These are phyloP conservation scores for Blera fallax DNA, from an alignment of 2,888 invertebrate species.

Conservation along the genomic window DNA sequence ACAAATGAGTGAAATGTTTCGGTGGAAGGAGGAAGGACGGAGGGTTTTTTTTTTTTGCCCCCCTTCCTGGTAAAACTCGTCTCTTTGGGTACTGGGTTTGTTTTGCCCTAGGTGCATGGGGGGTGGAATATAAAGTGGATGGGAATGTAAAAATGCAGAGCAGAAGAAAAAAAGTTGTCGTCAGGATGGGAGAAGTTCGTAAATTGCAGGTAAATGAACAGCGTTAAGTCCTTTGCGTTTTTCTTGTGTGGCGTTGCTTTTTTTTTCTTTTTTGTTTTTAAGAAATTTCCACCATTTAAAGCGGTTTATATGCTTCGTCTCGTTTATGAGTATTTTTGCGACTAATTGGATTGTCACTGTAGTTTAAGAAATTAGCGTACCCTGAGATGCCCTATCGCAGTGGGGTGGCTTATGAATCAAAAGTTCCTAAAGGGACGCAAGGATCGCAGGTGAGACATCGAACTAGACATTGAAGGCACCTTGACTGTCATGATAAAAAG, in stretches of 20 bases:
- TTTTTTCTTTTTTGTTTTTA: background rate
- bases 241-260: background rate
- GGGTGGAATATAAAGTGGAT: constrained; percentile 40
- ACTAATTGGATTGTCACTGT: background rate
- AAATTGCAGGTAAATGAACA: constrained; percentile 57
- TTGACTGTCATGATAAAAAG: no score
- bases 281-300: constrained; percentile 4
- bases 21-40: constrained; percentile 16
- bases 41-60: constrained; percentile 14
- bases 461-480: no score
- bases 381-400: no score
- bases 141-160: background rate
- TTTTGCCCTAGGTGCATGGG: background rate
- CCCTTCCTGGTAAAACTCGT: background rate
- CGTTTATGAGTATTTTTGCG: background rate
- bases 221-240: constrained; percentile 24
- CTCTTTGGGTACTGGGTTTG: constrained; percentile 1
- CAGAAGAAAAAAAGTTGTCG: background rate
- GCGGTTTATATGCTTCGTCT: background rate
- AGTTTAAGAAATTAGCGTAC: no score
- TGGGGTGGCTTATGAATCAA: no score
- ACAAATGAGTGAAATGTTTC: constrained; percentile 69
- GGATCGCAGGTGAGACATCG: no score
- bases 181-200: background rate
- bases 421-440: no score